phyloP scores from a whole-genome alignment of 2,113 vertebrate species.

The Crypturellus undulatus region DNA sequence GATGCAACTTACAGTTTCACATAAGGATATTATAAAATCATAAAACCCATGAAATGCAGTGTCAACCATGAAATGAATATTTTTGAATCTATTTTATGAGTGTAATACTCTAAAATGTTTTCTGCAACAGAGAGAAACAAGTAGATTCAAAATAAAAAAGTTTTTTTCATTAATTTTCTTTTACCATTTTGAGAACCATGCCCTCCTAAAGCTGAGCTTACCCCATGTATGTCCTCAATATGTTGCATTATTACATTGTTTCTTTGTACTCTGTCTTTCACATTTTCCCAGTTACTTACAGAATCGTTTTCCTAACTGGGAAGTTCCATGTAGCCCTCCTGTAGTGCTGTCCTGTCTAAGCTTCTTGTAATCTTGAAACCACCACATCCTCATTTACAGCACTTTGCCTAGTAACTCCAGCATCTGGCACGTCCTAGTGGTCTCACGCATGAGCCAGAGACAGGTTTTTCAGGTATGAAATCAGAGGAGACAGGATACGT shows the following conservation, averaged over 20 bases:
- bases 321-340: neutral
- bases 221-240: neutral
- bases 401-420: neutral
- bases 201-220: neutral
- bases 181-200: conserved; percentile 1
- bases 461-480: neutral
- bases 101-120: conserved; percentile 40
- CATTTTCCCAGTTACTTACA: neutral
- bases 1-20: neutral
- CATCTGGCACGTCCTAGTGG: neutral
- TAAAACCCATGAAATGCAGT: conserved; percentile 35
- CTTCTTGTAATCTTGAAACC: conserved; percentile 5
- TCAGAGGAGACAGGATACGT: neutral
- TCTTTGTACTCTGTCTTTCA: neutral
- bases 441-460: neutral
- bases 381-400: neutral
- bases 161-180: conserved; percentile 18
- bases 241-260: neutral
- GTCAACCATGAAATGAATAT: conserved; percentile 45
- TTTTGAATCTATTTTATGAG: conserved; percentile 47
- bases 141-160: neutral
- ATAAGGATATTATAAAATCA: conserved; percentile 36
- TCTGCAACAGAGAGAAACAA: conserved; percentile 9
- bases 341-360: neutral
- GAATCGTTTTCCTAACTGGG: neutral